Conservation (phyloP, 1,140 invertebrate genomes). For the Mizuhopecten yessoensis region DNA sequence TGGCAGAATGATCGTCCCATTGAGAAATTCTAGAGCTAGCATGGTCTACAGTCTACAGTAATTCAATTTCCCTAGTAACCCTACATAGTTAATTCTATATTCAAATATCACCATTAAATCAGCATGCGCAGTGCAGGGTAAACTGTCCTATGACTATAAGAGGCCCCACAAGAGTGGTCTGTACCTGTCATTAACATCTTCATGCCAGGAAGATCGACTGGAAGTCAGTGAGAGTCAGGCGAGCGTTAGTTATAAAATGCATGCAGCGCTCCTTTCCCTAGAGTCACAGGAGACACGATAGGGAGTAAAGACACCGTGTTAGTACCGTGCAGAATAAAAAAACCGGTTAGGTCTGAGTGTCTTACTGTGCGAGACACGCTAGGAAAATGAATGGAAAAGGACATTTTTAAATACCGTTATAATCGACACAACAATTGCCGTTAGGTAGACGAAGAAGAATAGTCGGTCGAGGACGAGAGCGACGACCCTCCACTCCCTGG, state of each 20-base stretch:
- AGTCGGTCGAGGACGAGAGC: slow-evolving; percentile 82
- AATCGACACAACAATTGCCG: slow-evolving; percentile 69
- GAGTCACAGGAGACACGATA: background rate
- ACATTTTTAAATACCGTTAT: slow-evolving; percentile 54
- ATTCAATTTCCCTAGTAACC: background rate
- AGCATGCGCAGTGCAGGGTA: background rate
- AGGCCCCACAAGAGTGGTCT: background rate
- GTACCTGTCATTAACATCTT: background rate
- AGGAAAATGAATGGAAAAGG: slow-evolving; percentile 41
- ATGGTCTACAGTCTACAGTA: too few relatives aligned
- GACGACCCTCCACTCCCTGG: slow-evolving; percentile 81
- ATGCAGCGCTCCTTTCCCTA: slow-evolving; percentile 14
- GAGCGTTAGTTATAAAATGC: slow-evolving; percentile 16
- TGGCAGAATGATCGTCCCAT: background rate
- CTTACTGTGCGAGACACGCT: background rate
- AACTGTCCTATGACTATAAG: background rate
- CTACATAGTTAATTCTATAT: background rate
- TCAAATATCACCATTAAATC: background rate
- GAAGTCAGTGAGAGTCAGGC: background rate
- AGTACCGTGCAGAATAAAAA: slow-evolving; percentile 5
- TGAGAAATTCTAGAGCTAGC: background rate
- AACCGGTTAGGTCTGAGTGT: background rate
- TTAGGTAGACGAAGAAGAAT: slow-evolving; percentile 82
- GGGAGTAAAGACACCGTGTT: background rate
- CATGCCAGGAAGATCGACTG: slow-evolving; percentile 9